Conservation (phyloP, 2,797 vertebrate genomes). For the Diplodus puntazzo region DNA sequence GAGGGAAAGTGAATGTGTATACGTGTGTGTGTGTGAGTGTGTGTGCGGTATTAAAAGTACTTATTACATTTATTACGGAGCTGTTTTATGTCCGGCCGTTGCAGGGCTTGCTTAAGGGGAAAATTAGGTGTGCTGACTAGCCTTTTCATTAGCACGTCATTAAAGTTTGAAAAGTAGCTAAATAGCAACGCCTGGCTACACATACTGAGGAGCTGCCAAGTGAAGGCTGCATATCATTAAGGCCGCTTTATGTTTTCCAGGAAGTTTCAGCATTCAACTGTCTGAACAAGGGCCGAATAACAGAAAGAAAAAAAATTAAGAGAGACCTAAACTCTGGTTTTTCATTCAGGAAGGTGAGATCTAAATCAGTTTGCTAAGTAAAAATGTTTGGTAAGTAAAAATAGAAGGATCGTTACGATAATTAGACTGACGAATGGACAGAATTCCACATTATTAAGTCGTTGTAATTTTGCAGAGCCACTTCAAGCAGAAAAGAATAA, state of each 20-base stretch:
- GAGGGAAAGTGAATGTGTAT: not conserved
- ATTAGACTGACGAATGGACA: slow-evolving; percentile 5
- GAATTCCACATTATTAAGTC: not conserved
- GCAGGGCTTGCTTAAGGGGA: slow-evolving; percentile 52
- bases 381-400: not conserved
- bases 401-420: not conserved
- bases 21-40: slow-evolving; percentile 12
- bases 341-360: not conserved
- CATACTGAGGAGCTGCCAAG: slow-evolving; percentile 38
- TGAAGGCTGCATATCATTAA: slow-evolving; percentile 15
- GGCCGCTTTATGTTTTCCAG: slow-evolving; percentile 21
- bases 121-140: slow-evolving; percentile 61
- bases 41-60: slow-evolving; percentile 49
- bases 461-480: slow-evolving; percentile 5
- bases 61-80: slow-evolving; percentile 64
- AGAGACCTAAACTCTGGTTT: not conserved
- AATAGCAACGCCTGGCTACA: slow-evolving; percentile 40
- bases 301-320: not conserved
- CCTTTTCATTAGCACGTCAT: slow-evolving; percentile 70
- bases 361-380: no score
- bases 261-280: slow-evolving; percentile 9
- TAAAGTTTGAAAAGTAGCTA: slow-evolving; percentile 69
- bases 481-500: not conserved
- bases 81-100: slow-evolving; percentile 58
- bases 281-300: slow-evolving; percentile 8